A percentile compares a stretch with the other conserved stretches of the same genome.
These are phyloP conservation scores for Camponotus fellah DNA, from an alignment of 2,888 invertebrate genomes.

Conservation along the genomic window DNA sequence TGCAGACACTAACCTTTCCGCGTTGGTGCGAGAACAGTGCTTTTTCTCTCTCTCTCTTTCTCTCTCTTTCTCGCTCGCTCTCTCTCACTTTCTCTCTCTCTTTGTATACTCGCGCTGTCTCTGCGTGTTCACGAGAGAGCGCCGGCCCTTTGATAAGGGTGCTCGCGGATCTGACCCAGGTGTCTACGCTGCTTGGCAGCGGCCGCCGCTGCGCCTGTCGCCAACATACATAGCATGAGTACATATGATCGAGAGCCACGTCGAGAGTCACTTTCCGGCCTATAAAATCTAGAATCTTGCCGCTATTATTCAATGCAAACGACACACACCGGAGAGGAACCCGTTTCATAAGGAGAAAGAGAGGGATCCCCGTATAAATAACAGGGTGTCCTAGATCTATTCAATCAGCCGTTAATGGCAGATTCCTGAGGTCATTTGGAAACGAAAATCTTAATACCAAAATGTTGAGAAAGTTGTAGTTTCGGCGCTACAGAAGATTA, in stretches of 20 bases:
- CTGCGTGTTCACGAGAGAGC: slow-evolving; percentile 89
- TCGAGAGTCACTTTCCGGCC: slow-evolving; percentile 7
- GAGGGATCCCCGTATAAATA: not conserved
- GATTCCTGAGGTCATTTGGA: no score
- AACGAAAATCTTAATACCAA: no score
- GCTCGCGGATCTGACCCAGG: slow-evolving; percentile 96
- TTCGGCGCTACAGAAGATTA: no score
- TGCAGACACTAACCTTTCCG: slow-evolving; percentile 85
- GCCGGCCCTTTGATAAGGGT: slow-evolving; percentile 99
- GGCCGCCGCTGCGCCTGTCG: slow-evolving; percentile 95
- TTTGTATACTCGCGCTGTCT: slow-evolving; percentile 67
- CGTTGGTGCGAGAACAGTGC: slow-evolving; percentile 81
- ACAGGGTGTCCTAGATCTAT: not conserved
- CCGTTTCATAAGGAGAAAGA: slow-evolving; percentile 12
- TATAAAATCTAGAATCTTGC: slow-evolving; percentile 46
- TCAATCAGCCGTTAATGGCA: no score
- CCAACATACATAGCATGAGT: slow-evolving; percentile 82
- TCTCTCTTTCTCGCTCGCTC: slow-evolving; percentile 18
- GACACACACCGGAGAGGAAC: slow-evolving; percentile 21
- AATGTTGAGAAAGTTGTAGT: no score
- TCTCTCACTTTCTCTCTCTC: slow-evolving; percentile 58
- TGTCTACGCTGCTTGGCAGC: slow-evolving; percentile 93
- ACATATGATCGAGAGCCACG: slow-evolving; percentile 62
- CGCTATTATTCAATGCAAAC: slow-evolving; percentile 46
- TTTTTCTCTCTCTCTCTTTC: slow-evolving; percentile 52